These are phyloP conservation scores for Eulemur coronatus DNA, from an alignment of 2,797 vertebrate species.

Conservation along the genomic window DNA sequence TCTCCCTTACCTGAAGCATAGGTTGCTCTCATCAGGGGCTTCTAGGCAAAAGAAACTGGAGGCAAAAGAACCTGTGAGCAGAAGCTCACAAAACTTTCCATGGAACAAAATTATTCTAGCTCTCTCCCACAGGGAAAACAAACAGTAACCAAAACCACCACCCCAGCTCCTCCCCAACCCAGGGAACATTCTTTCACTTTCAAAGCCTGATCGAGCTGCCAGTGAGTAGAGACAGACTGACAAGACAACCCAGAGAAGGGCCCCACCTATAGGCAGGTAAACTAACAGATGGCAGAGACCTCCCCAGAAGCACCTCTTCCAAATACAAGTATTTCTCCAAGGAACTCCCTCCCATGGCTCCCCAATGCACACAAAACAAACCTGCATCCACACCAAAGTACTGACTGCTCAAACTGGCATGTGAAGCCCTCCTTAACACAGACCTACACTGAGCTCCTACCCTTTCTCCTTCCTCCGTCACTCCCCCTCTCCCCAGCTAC, in stretches of 20 bases:
- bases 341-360: background rate
- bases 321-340: background rate
- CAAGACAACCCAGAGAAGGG: background rate
- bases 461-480: background rate
- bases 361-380: background rate
- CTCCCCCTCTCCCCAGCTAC: background rate
- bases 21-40: background rate
- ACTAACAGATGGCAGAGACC: background rate
- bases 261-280: background rate
- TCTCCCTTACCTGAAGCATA: background rate
- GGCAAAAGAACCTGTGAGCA: background rate
- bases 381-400: background rate
- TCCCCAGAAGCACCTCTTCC: background rate
- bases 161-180: background rate
- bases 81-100: constrained; percentile 2
- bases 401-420: background rate
- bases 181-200: background rate
- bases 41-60: background rate
- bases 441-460: background rate
- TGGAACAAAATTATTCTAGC: background rate
- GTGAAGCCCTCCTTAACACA: background rate
- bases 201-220: background rate
- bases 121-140: background rate
- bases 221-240: background rate
- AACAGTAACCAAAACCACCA: background rate